Evolutionary conservation across 2,797 vertebrate genomes (phyloP), one percentile per base, ranked within the genome.

Genomic region (Parotocinclus haroldoi): DNA sequence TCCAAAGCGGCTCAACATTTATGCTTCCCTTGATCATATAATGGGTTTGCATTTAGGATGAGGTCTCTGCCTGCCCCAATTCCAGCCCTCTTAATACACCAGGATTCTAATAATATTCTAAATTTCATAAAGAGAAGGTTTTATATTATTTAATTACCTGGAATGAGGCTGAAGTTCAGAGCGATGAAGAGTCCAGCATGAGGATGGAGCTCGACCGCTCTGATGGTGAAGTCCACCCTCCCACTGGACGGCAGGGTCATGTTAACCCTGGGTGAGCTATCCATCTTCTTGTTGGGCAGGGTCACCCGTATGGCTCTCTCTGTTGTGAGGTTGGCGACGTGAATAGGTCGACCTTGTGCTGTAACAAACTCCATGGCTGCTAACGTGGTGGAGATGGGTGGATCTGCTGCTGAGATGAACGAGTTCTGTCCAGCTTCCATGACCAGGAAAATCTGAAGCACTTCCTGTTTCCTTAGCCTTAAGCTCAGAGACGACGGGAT

Each of bases 331-430:
- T 87, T 81, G 49, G 71, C 58, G 37, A 93, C 76, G 2, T 81
- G 65, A 62, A 93, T 82, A 1, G 77, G 72, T 7, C 66, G 68
- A 19, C 91, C 91, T 55, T 83, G 78, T 11, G 86, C 76, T 0
- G 88, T 88, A 73, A 65, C 78, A 66, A 93, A 81, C 79, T 93
- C 90, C 86, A 93, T 88, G 61, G 86, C 85, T 7, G 85, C 87
- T 49, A 93, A 69, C 9, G 27, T 27, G 12, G 89, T 92, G 7
- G 90, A 90, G 63, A 93, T 89, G 0, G 88, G 81, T 45, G 82
- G 85, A 60, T 82, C 17, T 4, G 83, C 83, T 1, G 45, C 64
- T 5, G 67, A 69, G 27, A 82, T 50, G 45, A 88, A 61, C 1
- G 80, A 58, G 52, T 66, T 79, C 63, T 66, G 63, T 57, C 69